A percentile compares a stretch with the other conserved stretches of the same genome.
Conservation (phyloP, 2,797 vertebrate genomes). For the Oceanodroma leucorhoa region DNA sequence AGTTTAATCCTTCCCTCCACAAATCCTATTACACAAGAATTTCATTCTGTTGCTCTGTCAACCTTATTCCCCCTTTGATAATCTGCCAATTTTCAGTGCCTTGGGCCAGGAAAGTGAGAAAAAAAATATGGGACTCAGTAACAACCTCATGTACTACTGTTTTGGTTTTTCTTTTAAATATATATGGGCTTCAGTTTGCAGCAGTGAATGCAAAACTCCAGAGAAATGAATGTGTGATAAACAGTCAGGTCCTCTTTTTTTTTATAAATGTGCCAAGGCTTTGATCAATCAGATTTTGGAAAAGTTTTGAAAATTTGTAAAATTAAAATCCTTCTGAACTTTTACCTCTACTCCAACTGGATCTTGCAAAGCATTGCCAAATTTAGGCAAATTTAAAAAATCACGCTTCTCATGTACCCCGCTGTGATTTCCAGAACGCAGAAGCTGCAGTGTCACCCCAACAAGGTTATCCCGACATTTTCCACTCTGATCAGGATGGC, state of each 20-base stretch:
- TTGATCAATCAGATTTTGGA: background rate
- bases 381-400: background rate
- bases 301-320: background rate
- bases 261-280: background rate
- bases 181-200: background rate
- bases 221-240: background rate
- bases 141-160: background rate
- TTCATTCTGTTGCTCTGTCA: background rate
- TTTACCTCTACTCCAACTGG: background rate
- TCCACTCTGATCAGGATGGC: background rate
- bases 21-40: conserved; percentile 14
- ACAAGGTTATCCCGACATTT: background rate
- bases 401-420: rapidly evolving
- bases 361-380: background rate
- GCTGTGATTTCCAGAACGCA: background rate
- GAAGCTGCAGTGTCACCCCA: background rate
- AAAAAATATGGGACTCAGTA: background rate
- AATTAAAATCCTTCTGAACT: background rate
- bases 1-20: background rate
- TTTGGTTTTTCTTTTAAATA: background rate
- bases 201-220: background rate
- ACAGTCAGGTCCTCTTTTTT: background rate
- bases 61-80: background rate
- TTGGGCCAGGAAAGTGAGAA: background rate
- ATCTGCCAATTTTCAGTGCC: background rate